Evolutionary conservation across 1,140 invertebrate genomes (phyloP).

Genomic region (Polypedilum pembai): DNA sequence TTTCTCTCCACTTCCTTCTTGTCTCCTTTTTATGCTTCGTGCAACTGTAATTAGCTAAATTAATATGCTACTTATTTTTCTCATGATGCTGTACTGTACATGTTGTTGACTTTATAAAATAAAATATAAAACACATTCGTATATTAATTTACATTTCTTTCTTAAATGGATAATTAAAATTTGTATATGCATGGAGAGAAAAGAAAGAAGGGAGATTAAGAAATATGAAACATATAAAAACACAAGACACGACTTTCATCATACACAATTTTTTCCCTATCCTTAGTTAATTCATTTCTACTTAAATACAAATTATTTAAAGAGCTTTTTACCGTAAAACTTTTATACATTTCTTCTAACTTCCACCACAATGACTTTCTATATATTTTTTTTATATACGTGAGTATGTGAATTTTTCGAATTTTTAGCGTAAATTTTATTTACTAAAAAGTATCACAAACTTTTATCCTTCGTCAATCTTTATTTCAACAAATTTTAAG

Average conservation of each 20-base stretch:
- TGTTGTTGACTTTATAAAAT: not conserved
- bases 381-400: not conserved
- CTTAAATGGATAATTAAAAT: not conserved
- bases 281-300: not conserved
- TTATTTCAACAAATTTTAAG: too few species aligned
- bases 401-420: not conserved
- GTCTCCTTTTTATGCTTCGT: too few species aligned
- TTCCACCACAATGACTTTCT: not conserved
- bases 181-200: not conserved
- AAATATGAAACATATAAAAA: constrained; percentile 22
- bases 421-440: constrained; percentile 19
- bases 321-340: constrained; percentile 25
- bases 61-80: constrained; percentile 22
- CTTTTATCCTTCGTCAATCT: not conserved
- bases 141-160: not conserved
- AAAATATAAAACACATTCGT: not conserved
- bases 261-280: not conserved
- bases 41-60: constrained; percentile 9
- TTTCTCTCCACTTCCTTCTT: too few species aligned
- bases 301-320: constrained; percentile 26
- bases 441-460: constrained; percentile 19
- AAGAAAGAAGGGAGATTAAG: not conserved
- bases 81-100: constrained; percentile 22
- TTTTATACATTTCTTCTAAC: constrained; percentile 8
- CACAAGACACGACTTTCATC: constrained; percentile 15